Evolutionary conservation across 2,888 invertebrate species (phyloP).

Genomic region (Antheraea yamamai): DNA sequence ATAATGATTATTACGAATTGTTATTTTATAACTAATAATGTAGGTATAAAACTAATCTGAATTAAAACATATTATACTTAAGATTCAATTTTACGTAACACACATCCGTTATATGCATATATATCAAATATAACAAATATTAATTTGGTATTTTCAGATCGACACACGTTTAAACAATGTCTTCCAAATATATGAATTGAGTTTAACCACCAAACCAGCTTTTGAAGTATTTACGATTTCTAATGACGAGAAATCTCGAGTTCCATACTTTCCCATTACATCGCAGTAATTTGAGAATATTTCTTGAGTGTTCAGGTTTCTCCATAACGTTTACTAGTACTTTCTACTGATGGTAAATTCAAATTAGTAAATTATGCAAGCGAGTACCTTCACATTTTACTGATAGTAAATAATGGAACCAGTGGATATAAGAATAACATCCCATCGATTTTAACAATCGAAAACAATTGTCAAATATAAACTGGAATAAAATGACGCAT

Average conservation of each 20-base stretch:
- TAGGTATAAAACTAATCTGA: no score
- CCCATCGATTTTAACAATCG: no score
- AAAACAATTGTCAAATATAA: no score
- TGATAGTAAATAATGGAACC: no score
- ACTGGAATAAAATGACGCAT: constrained; percentile 33
- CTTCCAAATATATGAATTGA: neutral
- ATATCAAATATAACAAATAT: no score
- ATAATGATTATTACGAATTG: no score
- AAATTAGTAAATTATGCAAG: neutral
- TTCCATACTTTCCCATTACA: neutral
- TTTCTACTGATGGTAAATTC: neutral
- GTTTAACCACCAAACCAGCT: neutral
- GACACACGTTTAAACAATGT: neutral
- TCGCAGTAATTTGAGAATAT: neutral
- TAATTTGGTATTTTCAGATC: no score
- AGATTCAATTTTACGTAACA: no score
- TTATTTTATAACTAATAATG: no score
- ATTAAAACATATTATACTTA: no score
- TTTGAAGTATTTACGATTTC: neutral
- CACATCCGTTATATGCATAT: no score
- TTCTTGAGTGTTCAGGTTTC: neutral
- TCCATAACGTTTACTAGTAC: neutral
- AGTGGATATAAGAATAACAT: no score
- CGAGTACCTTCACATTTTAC: neutral
- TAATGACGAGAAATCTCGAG: neutral